These are phyloP conservation scores for Globodera ellingtonae DNA, from an alignment of 1,140 invertebrate species.

Conservation along the genomic window DNA sequence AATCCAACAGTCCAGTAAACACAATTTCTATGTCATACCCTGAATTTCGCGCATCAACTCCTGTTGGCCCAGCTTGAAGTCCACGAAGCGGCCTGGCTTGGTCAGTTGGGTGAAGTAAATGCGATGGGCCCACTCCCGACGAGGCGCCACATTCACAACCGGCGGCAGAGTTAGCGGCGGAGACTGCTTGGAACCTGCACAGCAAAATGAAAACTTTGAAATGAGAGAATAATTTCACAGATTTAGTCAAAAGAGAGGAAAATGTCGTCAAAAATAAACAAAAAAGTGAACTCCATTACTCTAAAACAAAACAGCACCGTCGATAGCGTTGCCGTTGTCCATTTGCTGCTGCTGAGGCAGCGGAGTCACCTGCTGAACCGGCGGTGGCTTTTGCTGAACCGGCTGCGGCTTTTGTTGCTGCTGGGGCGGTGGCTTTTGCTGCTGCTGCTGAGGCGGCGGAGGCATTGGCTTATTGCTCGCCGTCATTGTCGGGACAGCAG, in stretches of 20 bases:
- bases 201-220: no score
- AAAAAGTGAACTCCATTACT: no score
- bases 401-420: conserved; percentile 13
- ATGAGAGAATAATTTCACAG: no score
- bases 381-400: background rate
- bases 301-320: background rate
- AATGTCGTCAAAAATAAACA: no score
- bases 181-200: background rate
- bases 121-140: conserved; percentile 25
- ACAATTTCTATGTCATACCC: background rate
- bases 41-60: conserved; percentile 24
- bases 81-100: conserved; percentile 19
- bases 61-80: conserved; percentile 12
- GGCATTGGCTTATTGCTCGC: background rate
- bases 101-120: conserved; percentile 22
- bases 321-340: background rate
- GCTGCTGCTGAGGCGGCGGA: no score
- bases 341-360: background rate
- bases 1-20: no score
- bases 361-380: background rate
- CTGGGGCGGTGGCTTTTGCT: background rate
- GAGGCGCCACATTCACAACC: conserved; percentile 2
- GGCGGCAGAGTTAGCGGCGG: background rate
- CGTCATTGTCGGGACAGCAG: no score
- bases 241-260: no score